Base-by-base conservation (phyloP, 2,113 vertebrate species). In the Clarias batrachus region DNA sequence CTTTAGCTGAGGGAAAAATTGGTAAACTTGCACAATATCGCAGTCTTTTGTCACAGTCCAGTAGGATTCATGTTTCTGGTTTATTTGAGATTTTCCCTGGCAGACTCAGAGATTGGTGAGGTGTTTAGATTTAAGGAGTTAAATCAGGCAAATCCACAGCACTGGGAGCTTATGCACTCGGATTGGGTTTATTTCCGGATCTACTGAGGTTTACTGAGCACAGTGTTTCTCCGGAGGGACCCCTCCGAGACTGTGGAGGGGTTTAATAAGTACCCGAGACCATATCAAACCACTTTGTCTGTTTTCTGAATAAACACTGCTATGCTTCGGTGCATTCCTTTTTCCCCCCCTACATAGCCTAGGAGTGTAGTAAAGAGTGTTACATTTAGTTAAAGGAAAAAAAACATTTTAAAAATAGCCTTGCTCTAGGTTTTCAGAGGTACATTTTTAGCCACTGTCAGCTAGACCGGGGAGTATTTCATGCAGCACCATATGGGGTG, bases 101-200 rank as follows among this genome's bases (percentile, higher is more conserved):
- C 74, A 80, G 30, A 70, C 27, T 25, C 30, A 10, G 41, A 74
- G 56, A 84, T 48, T 48, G 62, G 59, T 80, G 52, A 79, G 27
- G 65, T 79, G 63, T 56, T 68, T 5, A 63, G 27, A 68, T 79
- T 56, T 80, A 79, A 56, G 84, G 52, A 37, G 76, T 27, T 79
- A 63, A 23, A 78, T 25, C 70, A 78, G 87, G 54, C 57, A 52
- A 82, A 65, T 79, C 68, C 59, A 57, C 10, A 81, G 17, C 23
- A 56, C 21, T 13, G 7, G 27, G 77, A 74, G 48, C 78, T 85
- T 56, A 30, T 66, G 6, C 56, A 60, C 27, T 78, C 14, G 14
- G 27, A 59, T 84, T 68, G 63, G 27, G 54, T 89, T 79, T 79
- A 87, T 85, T 85, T 82, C 33, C 37, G 85, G 78, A 84, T 84